Evolutionary conservation across 1,140 invertebrate species (phyloP).

Genomic region (Drosophila nigrodunni): DNA sequence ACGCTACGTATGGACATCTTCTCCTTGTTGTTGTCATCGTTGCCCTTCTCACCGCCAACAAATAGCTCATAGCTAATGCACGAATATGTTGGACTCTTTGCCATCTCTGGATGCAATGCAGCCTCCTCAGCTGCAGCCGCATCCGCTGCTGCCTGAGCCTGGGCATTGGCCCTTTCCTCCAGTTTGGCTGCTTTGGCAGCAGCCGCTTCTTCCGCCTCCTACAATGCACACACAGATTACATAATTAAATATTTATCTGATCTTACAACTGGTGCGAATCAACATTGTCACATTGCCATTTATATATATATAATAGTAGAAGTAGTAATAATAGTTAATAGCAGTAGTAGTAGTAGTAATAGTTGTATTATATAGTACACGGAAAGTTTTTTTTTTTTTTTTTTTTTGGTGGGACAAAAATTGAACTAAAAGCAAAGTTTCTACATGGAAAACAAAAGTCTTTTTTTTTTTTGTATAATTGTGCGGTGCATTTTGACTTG

Average conservation of each 20-base stretch:
- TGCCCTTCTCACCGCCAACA: constrained; percentile 93
- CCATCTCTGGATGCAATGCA: constrained; percentile 87
- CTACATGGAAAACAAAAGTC: neutral
- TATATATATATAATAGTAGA: constrained; percentile 27
- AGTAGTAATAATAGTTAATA: neutral
- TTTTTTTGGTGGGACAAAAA: neutral
- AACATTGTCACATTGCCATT: constrained; percentile 29
- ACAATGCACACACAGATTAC: constrained; percentile 58
- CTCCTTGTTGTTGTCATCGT: constrained; percentile 94
- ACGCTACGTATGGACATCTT: constrained; percentile 95
- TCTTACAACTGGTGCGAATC: constrained; percentile 23
- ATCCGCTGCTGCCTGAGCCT: constrained; percentile 87
- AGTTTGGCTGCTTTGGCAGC: constrained; percentile 89
- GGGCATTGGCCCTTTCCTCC: constrained; percentile 89
- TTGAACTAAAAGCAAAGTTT: neutral
- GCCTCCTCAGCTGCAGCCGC: constrained; percentile 87
- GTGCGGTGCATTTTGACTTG: constrained; percentile 4
- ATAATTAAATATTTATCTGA: constrained; percentile 22
- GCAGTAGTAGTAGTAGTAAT: constrained; percentile 3
- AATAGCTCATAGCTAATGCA: constrained; percentile 96
- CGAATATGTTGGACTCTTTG: constrained; percentile 95
- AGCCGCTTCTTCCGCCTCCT: constrained; percentile 94
- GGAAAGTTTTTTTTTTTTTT: too few species aligned
- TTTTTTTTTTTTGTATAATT: neutral
- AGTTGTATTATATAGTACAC: neutral